Conservation (phyloP, 2,113 vertebrate genomes). For the Edolisoma coerulescens region DNA sequence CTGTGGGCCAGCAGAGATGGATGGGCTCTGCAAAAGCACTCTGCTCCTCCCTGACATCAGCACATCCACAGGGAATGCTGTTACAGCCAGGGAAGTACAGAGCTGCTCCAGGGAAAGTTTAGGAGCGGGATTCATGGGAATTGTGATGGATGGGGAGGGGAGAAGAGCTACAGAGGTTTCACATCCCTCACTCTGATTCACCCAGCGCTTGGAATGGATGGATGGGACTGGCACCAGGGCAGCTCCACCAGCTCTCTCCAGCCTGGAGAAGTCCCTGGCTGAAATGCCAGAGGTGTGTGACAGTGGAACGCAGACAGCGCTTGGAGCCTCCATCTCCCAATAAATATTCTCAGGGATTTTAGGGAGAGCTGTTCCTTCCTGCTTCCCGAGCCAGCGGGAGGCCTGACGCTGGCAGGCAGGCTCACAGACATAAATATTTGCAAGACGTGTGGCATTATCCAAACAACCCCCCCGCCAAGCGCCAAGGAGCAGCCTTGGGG, state of each 20-base stretch:
- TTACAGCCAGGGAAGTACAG: neutral
- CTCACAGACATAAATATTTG: neutral
- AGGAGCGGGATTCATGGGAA: neutral
- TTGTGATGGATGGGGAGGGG: neutral
- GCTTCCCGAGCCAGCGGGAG: neutral
- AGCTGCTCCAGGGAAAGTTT: neutral
- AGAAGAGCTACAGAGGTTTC: neutral
- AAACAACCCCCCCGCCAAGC: neutral
- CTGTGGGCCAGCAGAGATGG: neutral
- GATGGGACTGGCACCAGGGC: neutral
- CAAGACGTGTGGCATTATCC: neutral
- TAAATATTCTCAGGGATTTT: neutral
- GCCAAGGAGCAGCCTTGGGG: rapidly evolving
- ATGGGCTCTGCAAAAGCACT: neutral
- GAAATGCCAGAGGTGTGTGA: neutral
- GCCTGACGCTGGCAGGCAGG: neutral
- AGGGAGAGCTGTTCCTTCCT: neutral
- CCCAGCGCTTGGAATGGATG: neutral
- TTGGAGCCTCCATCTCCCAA: neutral
- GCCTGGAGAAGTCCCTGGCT: neutral
- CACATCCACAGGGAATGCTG: neutral
- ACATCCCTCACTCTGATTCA: neutral
- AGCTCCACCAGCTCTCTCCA: neutral
- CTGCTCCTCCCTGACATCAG: neutral
- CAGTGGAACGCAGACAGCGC: neutral